Evolutionary conservation across 2,888 invertebrate species (phyloP).

Genomic region (Stenchaetothrips biformis): DNA sequence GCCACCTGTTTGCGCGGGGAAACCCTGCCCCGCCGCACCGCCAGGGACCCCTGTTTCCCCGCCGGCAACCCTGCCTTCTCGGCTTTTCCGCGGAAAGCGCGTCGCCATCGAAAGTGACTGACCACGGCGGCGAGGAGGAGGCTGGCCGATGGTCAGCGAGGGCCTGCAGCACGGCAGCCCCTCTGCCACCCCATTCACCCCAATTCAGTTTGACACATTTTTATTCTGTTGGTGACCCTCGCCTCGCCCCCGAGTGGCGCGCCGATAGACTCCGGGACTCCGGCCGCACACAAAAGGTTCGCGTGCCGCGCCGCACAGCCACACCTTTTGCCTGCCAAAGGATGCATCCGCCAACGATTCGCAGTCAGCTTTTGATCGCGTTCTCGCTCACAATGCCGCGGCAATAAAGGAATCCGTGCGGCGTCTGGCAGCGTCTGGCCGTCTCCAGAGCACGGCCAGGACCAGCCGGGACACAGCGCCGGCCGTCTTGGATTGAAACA

Average conservation of each 20-base stretch:
- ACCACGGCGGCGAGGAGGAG: too few relatives aligned
- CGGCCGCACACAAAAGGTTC: background rate
- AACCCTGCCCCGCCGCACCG: background rate
- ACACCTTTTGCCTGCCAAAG: too few relatives aligned
- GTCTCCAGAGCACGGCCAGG: too few relatives aligned
- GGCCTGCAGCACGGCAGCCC: too few relatives aligned
- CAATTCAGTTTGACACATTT: background rate
- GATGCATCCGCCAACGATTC: too few relatives aligned
- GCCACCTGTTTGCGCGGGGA: conserved; percentile 2
- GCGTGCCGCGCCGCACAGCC: background rate
- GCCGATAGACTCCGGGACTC: background rate
- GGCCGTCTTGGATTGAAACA: background rate
- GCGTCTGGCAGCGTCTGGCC: too few relatives aligned
- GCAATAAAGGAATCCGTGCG: background rate
- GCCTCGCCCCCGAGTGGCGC: background rate
- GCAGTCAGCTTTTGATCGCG: background rate
- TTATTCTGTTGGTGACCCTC: background rate
- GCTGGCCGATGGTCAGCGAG: background rate
- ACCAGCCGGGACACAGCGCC: too few relatives aligned
- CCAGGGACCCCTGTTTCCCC: background rate
- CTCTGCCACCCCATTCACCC: too few relatives aligned
- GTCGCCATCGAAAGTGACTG: too few relatives aligned
- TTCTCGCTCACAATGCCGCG: background rate
- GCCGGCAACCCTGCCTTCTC: too few relatives aligned
- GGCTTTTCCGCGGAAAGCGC: too few relatives aligned